Percentiles rank a stretch among this genome's conserved stretches.
Evolutionary conservation across 1,140 invertebrate species (phyloP).

Genomic region (Drosophila eugracilis): DNA sequence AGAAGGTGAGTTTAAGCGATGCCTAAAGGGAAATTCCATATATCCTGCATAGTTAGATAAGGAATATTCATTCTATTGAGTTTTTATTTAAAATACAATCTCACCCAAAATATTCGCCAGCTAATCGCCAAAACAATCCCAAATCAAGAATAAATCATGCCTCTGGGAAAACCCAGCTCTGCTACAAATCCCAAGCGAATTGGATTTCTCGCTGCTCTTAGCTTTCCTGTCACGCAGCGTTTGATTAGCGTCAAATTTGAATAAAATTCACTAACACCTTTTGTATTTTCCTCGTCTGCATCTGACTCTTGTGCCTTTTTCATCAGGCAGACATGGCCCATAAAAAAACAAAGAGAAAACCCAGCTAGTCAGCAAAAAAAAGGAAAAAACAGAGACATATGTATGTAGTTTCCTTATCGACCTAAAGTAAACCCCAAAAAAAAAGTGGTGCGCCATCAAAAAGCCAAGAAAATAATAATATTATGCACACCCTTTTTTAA

Average conservation of each 20-base stretch:
- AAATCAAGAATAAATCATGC: conserved; percentile 40
- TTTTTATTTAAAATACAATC: conserved; percentile 15
- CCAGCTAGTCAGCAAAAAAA: conserved; percentile 66
- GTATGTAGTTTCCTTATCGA: conserved; percentile 59
- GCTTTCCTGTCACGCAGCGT: conserved; percentile 69
- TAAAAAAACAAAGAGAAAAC: conserved; percentile 54
- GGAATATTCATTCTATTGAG: conserved; percentile 7
- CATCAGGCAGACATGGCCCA: conserved; percentile 39
- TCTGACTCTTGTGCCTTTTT: not conserved
- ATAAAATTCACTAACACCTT: conserved; percentile 81
- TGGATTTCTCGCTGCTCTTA: conserved; percentile 29
- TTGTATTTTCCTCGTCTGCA: conserved; percentile 8
- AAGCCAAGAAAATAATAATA: conserved; percentile 35
- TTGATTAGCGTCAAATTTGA: conserved; percentile 80
- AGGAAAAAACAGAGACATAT: conserved; percentile 25
- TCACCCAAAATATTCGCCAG: conserved; percentile 25
- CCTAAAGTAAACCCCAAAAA: conserved; percentile 26
- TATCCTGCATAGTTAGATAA: not conserved
- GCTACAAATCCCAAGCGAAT: conserved; percentile 39
- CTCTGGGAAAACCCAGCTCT: conserved; percentile 12
- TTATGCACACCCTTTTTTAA: not conserved
- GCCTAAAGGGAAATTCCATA: not conserved
- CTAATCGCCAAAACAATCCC: conserved; percentile 30
- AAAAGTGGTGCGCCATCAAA: conserved; percentile 23
- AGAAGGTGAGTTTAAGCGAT: too few relatives aligned